These are phyloP conservation scores for Heliothis virescens DNA, from an alignment of 1,140 invertebrate genomes.

Conservation along the genomic window DNA sequence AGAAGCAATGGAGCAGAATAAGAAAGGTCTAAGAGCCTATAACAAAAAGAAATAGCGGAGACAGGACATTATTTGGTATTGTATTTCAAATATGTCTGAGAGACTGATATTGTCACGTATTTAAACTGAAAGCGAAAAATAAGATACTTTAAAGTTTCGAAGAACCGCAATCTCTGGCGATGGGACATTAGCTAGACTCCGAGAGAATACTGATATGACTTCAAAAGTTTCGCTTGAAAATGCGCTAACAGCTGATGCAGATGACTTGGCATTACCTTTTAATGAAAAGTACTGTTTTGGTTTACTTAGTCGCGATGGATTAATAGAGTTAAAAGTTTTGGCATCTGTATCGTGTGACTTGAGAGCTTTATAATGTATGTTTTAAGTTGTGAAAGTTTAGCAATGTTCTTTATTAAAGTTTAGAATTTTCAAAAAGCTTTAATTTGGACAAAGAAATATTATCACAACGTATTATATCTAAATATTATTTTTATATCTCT, in stretches of 20 bases:
- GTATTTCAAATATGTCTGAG: not conserved
- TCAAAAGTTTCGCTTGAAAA: constrained; percentile 26
- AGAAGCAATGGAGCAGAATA: not conserved
- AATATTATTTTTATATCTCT: too few relatives aligned
- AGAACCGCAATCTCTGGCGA: not conserved
- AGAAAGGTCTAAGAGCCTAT: not conserved
- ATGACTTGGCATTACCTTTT: constrained; percentile 11
- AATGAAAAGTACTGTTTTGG: constrained; percentile 16
- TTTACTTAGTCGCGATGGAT: constrained; percentile 8
- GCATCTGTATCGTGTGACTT: not conserved
- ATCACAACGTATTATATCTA: too few relatives aligned
- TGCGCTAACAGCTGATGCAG: constrained; percentile 35
- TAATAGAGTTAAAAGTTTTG: constrained; percentile 23
- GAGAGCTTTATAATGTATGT: not conserved
- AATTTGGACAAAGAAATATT: too few relatives aligned
- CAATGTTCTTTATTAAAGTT: too few relatives aligned
- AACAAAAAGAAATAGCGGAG: too few relatives aligned
- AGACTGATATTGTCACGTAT: not conserved
- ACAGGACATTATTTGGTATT: too few relatives aligned
- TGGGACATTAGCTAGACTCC: constrained; percentile 28
- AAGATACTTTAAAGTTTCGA: constrained; percentile 19
- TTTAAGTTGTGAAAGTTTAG: too few relatives aligned
- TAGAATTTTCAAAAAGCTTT: too few relatives aligned
- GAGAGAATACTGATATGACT: constrained; percentile 32
- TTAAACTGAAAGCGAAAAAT: constrained; percentile 10